Evolutionary conservation across 2,888 invertebrate genomes (phyloP), one percentile per base, ranked within the genome.

Genomic region (Harpalus rubripes): DNA sequence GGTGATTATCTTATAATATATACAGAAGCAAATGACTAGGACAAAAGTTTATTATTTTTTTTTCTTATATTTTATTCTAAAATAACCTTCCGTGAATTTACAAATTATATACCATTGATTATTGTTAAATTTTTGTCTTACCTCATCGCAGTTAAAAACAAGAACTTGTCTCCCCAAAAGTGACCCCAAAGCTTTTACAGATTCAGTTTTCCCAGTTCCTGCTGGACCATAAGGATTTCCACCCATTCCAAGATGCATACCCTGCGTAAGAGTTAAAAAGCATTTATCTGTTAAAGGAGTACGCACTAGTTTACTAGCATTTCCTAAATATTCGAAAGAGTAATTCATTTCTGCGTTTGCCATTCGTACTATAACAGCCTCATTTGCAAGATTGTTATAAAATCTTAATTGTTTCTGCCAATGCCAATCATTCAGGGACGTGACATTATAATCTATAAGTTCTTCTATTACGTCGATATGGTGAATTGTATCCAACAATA

Each of bases 181-280:
- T 4, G 95, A 94, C 0, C 98, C 98, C 6, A 99, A 92, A 0
- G 98, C 98, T 92, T 99, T 99, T 0, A 99, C 98, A 22, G 98
- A 98, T 91, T 99, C 99, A 0, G 99, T 99, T 92, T 99, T 99
- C 0, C 99, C 99, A 0, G 99, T 99, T 83, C 99, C 99, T 18
- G 99, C 99, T 0, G 99, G 99, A 0, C 99, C 99, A 89, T 99
- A 99, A 0, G 99, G 99, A 92, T 99, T 99, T 7, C 99, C 99
- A 85, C 99, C 99, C 87, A 99, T 93, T 0, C 99, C 99, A 91
- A 99, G 95, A 89, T 96, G 96, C 94, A 99, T 95, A 1, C 98
- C 97, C 95, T 95, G 90, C 63, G 98, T 99, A 85, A 99, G 92
- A 63, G 99, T 98, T 85, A 99, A 93, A 91, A 99, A 99, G 90